These are phyloP conservation scores for Metopolophium dirhodum DNA, from an alignment of 1,140 invertebrate genomes.

Conservation along the genomic window DNA sequence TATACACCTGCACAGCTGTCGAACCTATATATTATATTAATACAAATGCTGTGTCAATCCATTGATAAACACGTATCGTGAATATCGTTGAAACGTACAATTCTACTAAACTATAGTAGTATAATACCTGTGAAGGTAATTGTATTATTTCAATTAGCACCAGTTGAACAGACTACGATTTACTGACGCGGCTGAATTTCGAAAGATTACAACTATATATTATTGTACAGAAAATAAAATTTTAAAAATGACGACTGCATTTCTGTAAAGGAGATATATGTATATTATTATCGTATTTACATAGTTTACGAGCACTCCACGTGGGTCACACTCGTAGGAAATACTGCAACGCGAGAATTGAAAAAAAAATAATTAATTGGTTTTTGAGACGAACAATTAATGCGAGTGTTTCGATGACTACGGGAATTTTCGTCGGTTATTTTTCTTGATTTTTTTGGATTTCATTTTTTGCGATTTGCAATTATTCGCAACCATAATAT, in stretches of 20 bases:
- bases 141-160: background rate
- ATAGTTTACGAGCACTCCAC: background rate
- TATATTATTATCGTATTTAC: background rate
- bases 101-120: background rate
- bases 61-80: too few relatives aligned
- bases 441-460: background rate
- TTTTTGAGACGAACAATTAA: background rate
- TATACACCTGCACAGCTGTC: too few relatives aligned
- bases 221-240: background rate
- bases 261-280: background rate
- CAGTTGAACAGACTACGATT: background rate
- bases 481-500: background rate
- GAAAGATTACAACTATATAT: background rate
- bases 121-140: background rate
- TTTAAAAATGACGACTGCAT: background rate
- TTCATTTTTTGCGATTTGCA: background rate
- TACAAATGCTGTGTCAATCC: too few relatives aligned
- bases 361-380: background rate
- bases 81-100: background rate
- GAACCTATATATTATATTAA: too few relatives aligned
- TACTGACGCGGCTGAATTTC: background rate
- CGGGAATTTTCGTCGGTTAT: background rate
- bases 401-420: background rate
- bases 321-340: background rate
- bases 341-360: background rate